Base-by-base conservation (phyloP, 2,113 vertebrate species). In the Centropristis striata region DNA sequence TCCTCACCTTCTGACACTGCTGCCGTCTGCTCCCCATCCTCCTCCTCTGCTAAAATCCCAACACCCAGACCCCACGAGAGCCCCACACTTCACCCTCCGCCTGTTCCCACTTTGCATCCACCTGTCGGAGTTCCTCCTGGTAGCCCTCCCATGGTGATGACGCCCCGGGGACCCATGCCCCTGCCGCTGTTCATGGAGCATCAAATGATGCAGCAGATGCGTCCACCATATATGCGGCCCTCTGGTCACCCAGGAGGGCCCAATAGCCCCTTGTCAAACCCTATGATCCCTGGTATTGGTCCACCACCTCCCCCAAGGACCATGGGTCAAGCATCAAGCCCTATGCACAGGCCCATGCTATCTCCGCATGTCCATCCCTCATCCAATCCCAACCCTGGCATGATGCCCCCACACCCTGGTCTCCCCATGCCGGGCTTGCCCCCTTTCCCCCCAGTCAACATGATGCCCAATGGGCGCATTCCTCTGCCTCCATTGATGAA, bases 171-270 rank as follows among this genome's bases (percentile, higher is more conserved):
- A 58, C 98, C 98, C 0, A 95, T 99, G 91, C 98, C 98, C 44
- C 93, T 99, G 85, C 98, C 98, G 86, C 93, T 99, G 85, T 99
- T 99, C 94, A 99, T 99, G 98, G 98, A 99, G 80, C 98, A 99
- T 89, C 98, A 99, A 92, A 98, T 99, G 93, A 97, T 99, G 96
- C 98, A 99, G 88, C 98, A 99, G 78, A 97, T 99, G 41, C 96
- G 97, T 47, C 97, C 97, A 7, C 96, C 98, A 0, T 99, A 97
- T 93, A 94, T 99, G 55, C 96, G 97, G 5, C 96, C 96, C 25
- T 91, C 94, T 54, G 95, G 91, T 0, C 97, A 98, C 80, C 95
- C 96, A 39, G 96, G 94, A 73, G 97, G 97, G 86, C 96, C 96
- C 59, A 97, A 98, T 82, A 99, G 98, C 78, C 98, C 98, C 23